These are phyloP conservation scores for Tautogolabrus adspersus DNA, from an alignment of 2,113 vertebrate genomes.

Conservation along the genomic window DNA sequence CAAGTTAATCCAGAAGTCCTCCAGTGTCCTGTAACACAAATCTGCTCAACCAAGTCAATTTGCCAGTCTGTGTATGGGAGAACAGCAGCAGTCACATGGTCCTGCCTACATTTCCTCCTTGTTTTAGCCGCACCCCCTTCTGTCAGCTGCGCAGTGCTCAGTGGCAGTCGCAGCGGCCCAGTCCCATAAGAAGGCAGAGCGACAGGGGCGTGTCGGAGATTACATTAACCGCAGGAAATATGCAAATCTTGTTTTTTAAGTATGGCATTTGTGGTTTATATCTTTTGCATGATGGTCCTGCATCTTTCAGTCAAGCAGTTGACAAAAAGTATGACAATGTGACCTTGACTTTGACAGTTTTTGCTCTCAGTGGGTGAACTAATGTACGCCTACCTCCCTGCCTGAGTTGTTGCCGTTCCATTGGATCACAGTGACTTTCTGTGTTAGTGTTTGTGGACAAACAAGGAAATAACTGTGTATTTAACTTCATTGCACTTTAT, in stretches of 20 bases:
- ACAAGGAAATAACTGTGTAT: conserved; percentile 31
- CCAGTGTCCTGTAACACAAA: background rate
- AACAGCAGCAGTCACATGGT: conserved; percentile 57
- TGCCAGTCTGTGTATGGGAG: conserved; percentile 34
- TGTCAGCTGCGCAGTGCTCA: conserved; percentile 27
- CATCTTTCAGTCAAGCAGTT: background rate
- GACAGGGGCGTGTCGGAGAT: conserved; percentile 7
- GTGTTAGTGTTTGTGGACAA: conserved; percentile 31
- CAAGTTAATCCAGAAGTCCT: conserved; percentile 45
- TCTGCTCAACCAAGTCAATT: conserved; percentile 32
- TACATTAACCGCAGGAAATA: conserved; percentile 2
- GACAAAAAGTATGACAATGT: background rate
- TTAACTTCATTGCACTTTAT: conserved; percentile 13
- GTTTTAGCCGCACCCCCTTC: conserved; percentile 55
- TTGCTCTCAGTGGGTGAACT: conserved; percentile 1
- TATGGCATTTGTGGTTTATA: background rate
- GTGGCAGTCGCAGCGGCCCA: too few relatives aligned
- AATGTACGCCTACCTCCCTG: conserved; percentile 12
- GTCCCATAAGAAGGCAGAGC: conserved; percentile 35
- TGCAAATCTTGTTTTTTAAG: background rate
- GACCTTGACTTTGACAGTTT: conserved; percentile 14
- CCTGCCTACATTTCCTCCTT: conserved; percentile 64
- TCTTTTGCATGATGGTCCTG: conserved; percentile 6
- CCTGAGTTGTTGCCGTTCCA: conserved; percentile 27
- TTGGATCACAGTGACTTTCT: conserved; percentile 52